Conservation (phyloP, 2,797 vertebrate species). For the Melanotaenia trifasciata region DNA sequence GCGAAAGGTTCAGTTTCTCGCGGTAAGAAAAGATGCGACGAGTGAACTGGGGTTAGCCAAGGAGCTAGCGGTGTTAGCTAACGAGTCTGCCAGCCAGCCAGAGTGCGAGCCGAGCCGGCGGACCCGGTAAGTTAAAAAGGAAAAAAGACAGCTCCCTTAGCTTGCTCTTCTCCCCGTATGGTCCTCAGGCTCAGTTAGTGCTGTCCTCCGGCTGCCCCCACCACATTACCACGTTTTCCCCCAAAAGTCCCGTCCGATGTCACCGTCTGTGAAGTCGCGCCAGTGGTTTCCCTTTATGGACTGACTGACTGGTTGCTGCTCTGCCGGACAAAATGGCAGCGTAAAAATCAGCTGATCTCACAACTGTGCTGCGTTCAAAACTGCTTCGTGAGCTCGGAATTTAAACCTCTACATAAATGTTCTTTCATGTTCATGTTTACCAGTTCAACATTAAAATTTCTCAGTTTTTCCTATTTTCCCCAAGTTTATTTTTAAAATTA, state of each 20-base stretch:
- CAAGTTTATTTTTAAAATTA: no score
- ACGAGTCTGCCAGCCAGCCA: slow-evolving; percentile 19
- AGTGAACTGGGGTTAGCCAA: slow-evolving; percentile 58
- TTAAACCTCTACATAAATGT: accelerated
- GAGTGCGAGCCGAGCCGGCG: slow-evolving; percentile 41
- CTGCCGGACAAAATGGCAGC: slow-evolving; percentile 88
- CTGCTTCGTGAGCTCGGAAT: neutral
- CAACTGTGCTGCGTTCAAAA: slow-evolving; percentile 60
- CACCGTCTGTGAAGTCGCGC: slow-evolving; percentile 33
- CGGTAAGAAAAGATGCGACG: slow-evolving; percentile 7
- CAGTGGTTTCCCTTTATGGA: slow-evolving; percentile 46
- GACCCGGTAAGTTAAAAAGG: slow-evolving; percentile 42
- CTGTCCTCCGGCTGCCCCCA: slow-evolving; percentile 18
- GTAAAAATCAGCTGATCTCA: slow-evolving; percentile 86
- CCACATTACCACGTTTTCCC: slow-evolving; percentile 9
- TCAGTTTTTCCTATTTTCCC: neutral
- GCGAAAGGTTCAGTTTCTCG: slow-evolving; percentile 40
- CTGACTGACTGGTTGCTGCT: slow-evolving; percentile 51
- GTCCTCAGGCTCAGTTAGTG: slow-evolving; percentile 36
- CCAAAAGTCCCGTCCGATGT: slow-evolving; percentile 23
- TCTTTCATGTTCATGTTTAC: no score
- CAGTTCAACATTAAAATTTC: neutral
- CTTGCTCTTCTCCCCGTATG: slow-evolving; percentile 10
- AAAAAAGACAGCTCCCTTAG: slow-evolving; percentile 45
- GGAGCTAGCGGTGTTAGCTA: slow-evolving; percentile 63